Conservation (phyloP, 2,797 vertebrate species). For the Zalophus californianus region DNA sequence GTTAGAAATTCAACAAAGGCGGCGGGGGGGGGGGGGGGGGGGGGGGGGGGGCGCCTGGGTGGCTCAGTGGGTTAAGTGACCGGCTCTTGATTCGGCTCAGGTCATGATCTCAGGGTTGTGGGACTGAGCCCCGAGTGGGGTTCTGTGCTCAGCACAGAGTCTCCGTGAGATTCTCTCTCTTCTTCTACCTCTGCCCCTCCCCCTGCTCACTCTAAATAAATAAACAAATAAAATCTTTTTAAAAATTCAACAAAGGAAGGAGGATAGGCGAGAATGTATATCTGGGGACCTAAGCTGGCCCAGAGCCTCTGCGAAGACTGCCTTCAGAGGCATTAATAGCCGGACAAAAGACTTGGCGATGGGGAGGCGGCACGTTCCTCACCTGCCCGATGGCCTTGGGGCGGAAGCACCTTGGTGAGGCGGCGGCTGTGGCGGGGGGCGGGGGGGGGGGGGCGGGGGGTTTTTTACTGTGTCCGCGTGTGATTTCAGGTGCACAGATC, state of each 20-base stretch:
- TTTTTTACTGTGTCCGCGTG: not conserved
- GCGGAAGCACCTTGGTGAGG: not conserved
- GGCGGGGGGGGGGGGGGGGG: too few species aligned
- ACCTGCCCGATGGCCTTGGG: not conserved
- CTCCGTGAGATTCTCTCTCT: not conserved
- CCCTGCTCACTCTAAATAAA: not conserved
- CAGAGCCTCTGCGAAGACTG: not conserved
- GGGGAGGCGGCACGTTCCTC: not conserved
- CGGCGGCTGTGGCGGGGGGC: not conserved
- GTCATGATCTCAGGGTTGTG: not conserved
- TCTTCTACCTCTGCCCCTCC: too few species aligned
- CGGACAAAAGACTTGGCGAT: too few species aligned
- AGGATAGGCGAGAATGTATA: not conserved
- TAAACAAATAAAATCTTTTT: not conserved
- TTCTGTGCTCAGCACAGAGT: not conserved
- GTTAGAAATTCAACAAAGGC: not conserved
- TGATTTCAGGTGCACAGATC: conserved; percentile 94
- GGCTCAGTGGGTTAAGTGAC: not conserved
- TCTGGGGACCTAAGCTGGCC: not conserved
- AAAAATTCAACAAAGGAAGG: not conserved
- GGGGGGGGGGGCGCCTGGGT: not conserved
- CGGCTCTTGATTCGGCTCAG: not conserved
- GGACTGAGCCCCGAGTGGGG: not conserved
- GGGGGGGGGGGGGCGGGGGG: fast-evolving
- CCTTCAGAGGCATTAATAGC: not conserved